phyloP scores from a whole-genome alignment of 2,797 vertebrate species.

The Melanotaenia maccullochi region DNA sequence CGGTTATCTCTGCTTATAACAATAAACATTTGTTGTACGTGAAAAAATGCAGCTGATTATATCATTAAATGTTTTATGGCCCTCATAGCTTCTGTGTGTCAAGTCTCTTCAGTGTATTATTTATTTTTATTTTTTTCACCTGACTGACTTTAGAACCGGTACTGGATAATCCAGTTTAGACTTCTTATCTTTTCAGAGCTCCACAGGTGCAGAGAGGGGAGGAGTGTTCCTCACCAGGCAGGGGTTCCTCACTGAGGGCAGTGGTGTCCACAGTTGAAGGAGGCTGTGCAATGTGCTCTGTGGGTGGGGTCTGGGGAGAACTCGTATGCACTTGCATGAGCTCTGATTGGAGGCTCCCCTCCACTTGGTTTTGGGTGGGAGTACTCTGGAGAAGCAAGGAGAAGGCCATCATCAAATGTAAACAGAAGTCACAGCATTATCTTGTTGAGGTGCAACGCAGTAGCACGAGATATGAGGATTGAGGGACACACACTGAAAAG shows the following conservation, averaged over 20 bases:
- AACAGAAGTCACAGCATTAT: slow-evolving; percentile 75
- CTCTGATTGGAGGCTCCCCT: slow-evolving; percentile 91
- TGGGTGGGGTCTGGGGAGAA: slow-evolving; percentile 84
- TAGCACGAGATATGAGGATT: slow-evolving; percentile 35
- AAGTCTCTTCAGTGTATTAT: background rate
- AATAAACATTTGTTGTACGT: too few species aligned
- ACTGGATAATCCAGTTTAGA: background rate
- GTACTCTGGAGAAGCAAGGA: slow-evolving; percentile 85
- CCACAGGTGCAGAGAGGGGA: slow-evolving; percentile 32
- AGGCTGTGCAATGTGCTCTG: slow-evolving; percentile 83
- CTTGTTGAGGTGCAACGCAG: slow-evolving; percentile 44
- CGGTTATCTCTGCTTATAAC: too few species aligned
- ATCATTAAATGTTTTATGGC: background rate
- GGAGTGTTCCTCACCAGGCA: slow-evolving; percentile 75
- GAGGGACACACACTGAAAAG: slow-evolving; percentile 30
- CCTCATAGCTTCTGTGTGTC: background rate
- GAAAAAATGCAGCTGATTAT: background rate
- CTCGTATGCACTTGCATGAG: slow-evolving; percentile 88
- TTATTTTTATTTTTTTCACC: background rate
- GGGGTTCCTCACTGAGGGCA: slow-evolving; percentile 86
- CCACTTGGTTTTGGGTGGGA: slow-evolving; percentile 87
- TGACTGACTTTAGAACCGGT: background rate
- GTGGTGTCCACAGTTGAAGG: slow-evolving; percentile 90
- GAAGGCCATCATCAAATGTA: slow-evolving; percentile 78
- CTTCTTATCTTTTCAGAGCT: background rate